phyloP scores from a whole-genome alignment of 1,140 invertebrate species.

The Brachionus calyciflorus region DNA sequence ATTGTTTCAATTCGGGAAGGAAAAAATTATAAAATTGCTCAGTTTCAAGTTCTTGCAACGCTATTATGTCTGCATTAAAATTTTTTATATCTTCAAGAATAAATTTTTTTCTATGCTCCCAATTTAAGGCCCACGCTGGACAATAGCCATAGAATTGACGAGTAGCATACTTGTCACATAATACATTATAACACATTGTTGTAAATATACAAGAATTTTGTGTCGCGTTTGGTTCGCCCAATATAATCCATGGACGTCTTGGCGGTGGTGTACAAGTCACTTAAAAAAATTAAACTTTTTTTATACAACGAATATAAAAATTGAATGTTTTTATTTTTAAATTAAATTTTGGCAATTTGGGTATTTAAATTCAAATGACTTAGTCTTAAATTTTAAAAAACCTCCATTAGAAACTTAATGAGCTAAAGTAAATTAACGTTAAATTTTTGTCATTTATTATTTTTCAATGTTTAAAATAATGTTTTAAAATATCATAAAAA shows the following conservation, averaged over 20 bases:
- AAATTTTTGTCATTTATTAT: too few species aligned
- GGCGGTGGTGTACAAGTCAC: constrained; percentile 62
- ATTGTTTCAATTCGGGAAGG: constrained; percentile 83
- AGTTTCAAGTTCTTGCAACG: constrained; percentile 92
- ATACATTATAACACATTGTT: constrained; percentile 98
- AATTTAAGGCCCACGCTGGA: constrained; percentile 91
- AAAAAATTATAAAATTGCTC: constrained; percentile 98
- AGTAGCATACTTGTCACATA: constrained; percentile 98
- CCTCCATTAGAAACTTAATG: too few species aligned
- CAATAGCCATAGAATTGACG: constrained; percentile 88
- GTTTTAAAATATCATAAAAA: too few species aligned
- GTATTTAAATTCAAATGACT: too few species aligned
- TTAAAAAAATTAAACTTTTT: constrained; percentile 65
- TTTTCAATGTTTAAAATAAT: too few species aligned
- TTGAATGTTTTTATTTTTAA: too few species aligned
- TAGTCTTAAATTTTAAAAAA: too few species aligned
- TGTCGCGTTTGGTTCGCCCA: background rate
- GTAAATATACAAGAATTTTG: constrained; percentile 80
- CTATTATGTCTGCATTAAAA: constrained; percentile 96
- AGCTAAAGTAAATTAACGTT: too few species aligned
- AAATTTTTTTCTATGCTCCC: constrained; percentile 97
- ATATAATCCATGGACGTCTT: constrained; percentile 16
- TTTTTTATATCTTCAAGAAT: constrained; percentile 93
- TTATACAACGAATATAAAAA: too few species aligned
- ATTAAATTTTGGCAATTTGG: too few species aligned